These are phyloP conservation scores for Rallus limicola DNA, from an alignment of 2,113 vertebrate genomes.

Conservation along the genomic window DNA sequence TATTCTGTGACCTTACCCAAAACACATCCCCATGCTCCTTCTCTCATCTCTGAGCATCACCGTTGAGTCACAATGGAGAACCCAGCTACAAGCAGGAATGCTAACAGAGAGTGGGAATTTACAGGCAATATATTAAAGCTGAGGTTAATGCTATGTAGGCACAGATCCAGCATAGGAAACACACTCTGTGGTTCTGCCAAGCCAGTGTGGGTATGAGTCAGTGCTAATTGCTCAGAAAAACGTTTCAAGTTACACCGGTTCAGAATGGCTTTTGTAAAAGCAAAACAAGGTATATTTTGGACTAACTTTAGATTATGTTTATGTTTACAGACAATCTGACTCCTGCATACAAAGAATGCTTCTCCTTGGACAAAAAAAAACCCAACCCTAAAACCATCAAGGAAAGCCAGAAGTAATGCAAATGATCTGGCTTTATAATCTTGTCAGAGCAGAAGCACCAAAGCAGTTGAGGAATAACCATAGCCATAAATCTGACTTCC, in stretches of 20 bases:
- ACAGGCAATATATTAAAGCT: not conserved
- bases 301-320: not conserved
- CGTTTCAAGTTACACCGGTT: not conserved
- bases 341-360: not conserved
- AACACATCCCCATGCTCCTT: not conserved
- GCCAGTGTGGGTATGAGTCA: not conserved
- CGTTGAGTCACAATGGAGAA: accelerated
- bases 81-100: not conserved
- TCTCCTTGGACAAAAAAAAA: not conserved
- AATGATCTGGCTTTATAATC: not conserved
- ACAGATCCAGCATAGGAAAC: not conserved
- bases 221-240: not conserved
- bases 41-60: accelerated
- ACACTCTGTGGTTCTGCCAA: not conserved
- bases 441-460: not conserved
- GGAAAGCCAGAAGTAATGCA: conserved; percentile 22
- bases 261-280: not conserved
- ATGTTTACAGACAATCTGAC: conserved; percentile 46
- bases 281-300: conserved; percentile 8
- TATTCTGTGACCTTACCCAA: not conserved
- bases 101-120: not conserved
- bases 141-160: not conserved
- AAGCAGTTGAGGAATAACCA: not conserved
- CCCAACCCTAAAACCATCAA: not conserved
- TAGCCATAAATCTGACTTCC: not conserved